Percentiles rank a stretch among this genome's conserved stretches.
These are phyloP conservation scores for Corapipo altera DNA, from an alignment of 2,113 vertebrate genomes.

Conservation along the genomic window DNA sequence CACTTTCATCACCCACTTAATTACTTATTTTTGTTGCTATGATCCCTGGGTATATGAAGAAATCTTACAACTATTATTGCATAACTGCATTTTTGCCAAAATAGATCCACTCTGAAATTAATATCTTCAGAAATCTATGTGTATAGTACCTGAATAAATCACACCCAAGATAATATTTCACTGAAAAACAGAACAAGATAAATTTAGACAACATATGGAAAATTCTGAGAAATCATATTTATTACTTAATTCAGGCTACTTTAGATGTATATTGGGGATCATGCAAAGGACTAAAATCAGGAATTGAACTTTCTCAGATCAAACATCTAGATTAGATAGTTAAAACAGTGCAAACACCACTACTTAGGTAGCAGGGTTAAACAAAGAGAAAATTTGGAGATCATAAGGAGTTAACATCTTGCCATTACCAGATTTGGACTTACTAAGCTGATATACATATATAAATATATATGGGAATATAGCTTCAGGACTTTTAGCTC, in stretches of 20 bases:
- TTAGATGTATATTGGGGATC: background rate
- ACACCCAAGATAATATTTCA: background rate
- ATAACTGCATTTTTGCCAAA: background rate
- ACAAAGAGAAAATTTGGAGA: background rate
- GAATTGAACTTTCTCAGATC: background rate
- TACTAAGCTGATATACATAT: background rate
- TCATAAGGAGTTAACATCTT: background rate
- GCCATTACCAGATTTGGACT: background rate
- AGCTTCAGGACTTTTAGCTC: background rate
- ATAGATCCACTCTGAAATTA: background rate
- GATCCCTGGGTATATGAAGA: background rate
- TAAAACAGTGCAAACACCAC: background rate
- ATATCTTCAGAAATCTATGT: background rate
- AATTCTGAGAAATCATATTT: background rate
- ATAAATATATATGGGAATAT: background rate
- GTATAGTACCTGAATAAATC: background rate
- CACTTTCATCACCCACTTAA: background rate
- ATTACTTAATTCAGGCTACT: background rate
- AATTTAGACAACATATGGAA: background rate
- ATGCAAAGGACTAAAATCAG: background rate
- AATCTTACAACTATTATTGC: background rate
- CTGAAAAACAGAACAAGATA: background rate
- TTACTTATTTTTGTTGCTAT: background rate
- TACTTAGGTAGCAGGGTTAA: background rate
- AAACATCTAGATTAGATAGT: background rate